Evolutionary conservation across 2,113 vertebrate genomes (phyloP).

Genomic region (Alethe castanea): DNA sequence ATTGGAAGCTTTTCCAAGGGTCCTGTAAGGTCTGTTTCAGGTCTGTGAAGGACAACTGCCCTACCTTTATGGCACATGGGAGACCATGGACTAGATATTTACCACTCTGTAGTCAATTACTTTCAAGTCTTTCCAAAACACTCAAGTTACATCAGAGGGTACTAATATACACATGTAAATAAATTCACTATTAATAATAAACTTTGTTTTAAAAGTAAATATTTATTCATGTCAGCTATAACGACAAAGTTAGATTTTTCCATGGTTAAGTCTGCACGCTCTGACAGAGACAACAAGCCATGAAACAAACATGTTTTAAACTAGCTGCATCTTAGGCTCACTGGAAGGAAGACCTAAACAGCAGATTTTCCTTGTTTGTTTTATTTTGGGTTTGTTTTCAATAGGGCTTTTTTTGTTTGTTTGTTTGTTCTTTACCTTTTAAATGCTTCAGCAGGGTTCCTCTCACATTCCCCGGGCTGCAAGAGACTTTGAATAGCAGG

Average conservation of each 20-base stretch:
- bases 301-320: background rate
- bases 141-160: background rate
- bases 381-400: background rate
- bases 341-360: background rate
- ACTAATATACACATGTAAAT: background rate
- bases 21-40: background rate
- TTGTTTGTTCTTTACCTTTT: constrained; percentile 83
- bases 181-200: constrained; percentile 26
- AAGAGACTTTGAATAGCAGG: constrained; percentile 84
- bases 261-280: background rate
- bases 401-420: background rate
- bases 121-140: background rate
- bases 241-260: background rate
- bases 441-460: constrained; percentile 93
- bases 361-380: background rate
- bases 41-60: background rate
- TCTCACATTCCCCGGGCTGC: constrained; percentile 91
- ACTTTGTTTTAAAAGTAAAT: background rate
- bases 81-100: background rate
- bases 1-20: background rate
- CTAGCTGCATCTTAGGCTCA: background rate
- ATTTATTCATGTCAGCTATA: constrained; percentile 22
- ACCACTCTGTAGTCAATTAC: background rate
- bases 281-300: background rate
- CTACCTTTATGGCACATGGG: background rate